Percentiles rank a stretch among this genome's conserved stretches.
Evolutionary conservation across 1,140 invertebrate species (phyloP).

Genomic region (Cotesia typhae): DNA sequence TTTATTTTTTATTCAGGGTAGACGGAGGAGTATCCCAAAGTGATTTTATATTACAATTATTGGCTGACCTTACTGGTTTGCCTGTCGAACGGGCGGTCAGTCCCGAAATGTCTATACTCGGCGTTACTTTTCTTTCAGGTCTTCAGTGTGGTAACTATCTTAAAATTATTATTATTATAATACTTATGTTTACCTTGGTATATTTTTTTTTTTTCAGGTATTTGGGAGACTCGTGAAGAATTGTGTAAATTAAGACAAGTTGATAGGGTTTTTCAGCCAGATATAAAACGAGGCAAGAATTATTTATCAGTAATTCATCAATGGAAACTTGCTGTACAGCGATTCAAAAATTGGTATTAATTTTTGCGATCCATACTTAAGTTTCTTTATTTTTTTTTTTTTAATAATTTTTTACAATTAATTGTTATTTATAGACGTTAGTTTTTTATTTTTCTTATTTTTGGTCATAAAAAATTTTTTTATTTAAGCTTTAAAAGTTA

Average conservation of each 20-base stretch:
- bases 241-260: constrained; percentile 69
- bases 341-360: constrained; percentile 76
- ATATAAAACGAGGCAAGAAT: constrained; percentile 57
- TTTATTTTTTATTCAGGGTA: constrained; percentile 69
- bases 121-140: constrained; percentile 84
- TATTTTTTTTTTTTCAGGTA: constrained; percentile 64
- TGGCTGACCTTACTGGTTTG: constrained; percentile 82
- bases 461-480: too few species aligned
- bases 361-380: neutral
- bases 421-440: too few species aligned
- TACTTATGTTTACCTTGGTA: constrained; percentile 3
- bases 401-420: too few species aligned
- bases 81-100: constrained; percentile 75
- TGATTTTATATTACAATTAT: constrained; percentile 87
- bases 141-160: constrained; percentile 72
- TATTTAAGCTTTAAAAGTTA: too few species aligned
- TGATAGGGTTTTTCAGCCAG: constrained; percentile 72
- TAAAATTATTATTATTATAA: neutral
- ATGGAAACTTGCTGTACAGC: constrained; percentile 75
- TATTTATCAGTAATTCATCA: constrained; percentile 65
- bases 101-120: constrained; percentile 80
- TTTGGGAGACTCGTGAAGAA: constrained; percentile 79
- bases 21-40: constrained; percentile 94
- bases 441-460: too few species aligned
- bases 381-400: too few species aligned